Base-by-base conservation (phyloP, 1,140 invertebrate genomes). In the Saxidomus purpurata region DNA sequence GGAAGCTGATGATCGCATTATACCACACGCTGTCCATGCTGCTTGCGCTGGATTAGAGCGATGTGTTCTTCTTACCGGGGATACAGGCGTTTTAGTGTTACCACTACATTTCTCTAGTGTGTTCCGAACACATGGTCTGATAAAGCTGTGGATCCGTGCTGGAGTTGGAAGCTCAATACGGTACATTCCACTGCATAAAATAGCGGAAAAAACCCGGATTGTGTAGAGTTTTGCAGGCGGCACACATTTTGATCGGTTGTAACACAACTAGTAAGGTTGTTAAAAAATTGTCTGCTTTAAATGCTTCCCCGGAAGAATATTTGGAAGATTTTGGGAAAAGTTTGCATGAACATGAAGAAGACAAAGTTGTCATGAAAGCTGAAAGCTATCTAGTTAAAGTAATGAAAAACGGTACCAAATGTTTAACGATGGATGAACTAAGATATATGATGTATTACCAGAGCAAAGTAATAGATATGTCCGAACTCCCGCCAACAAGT, bases 201-300 rank as follows among this genome's bases (percentile, higher is more conserved):
- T 82, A 19, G 79, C 49, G 2, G 55, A 61, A 25, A 61, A 43
- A 83, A 15, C 34, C 34, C 4, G 2, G 19, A 17, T n/a, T 83
- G 15, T 83, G 59, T 47, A 3, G n/a, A n/a, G 81, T 83, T 13
- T 22, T 83, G 3, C 31, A 17, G 15, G 81, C 81, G 2, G 59
- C 40, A 40, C 61, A 83, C 43, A 69, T 49, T 25, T 43, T 83
- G n/a, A 83, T 36, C 25, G 59, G 81, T 11, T 83, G 55, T 69
- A 61, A 83, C 34, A 82, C 9, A n/a, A 82, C 79, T 8, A 82
- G 81, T 81, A 81, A 81, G 25, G 79, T 81, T 0, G 79, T 34
- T n/a, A 81, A 34, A 55, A 59, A 81, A 61, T 28, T 22, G 11
- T 31, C 79, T 61, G 79, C 79, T 3, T 36, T 61, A 15, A 81